Evolutionary conservation across 2,113 vertebrate species (phyloP).

Genomic region (Nothobranchius kuhntae): DNA sequence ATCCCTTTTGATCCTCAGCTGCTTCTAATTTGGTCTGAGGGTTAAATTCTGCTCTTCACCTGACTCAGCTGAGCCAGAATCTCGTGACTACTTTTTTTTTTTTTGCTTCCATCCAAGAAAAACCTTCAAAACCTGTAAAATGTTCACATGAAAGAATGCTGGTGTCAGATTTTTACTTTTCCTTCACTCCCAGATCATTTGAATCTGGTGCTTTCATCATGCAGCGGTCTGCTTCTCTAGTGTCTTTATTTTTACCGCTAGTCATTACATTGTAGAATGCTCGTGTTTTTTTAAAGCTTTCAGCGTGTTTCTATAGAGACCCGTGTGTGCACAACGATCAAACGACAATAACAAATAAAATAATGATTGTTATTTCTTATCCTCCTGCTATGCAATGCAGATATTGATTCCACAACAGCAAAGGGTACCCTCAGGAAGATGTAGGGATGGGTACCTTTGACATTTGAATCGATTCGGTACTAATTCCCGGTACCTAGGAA

Average conservation of each 20-base stretch:
- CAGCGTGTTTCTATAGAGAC: not conserved
- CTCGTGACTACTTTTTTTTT: constrained; percentile 7
- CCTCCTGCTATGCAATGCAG: not conserved
- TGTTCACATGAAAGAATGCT: constrained; percentile 2
- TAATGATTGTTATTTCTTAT: constrained; percentile 12
- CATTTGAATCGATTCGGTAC: no score
- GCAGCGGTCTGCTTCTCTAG: constrained; percentile 3
- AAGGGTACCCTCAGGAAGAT: not conserved
- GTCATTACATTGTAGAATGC: not conserved
- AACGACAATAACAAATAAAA: constrained; percentile 13
- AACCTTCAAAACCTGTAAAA: constrained; percentile 3
- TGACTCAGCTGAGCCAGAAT: not conserved
- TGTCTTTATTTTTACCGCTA: not conserved
- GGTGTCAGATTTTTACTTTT: not conserved
- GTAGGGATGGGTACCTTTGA: no score
- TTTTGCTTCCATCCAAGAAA: not conserved
- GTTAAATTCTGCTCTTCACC: no score
- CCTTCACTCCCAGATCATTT: not conserved
- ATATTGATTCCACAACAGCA: constrained; percentile 25
- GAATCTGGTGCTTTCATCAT: not conserved
- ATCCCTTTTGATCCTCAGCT: no score
- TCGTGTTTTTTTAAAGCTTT: not conserved
- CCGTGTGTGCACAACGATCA: not conserved
- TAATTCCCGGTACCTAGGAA: no score
- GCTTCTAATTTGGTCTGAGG: no score